phyloP scores from a whole-genome alignment of 2,888 invertebrate species.

The Nysson spinosus region DNA sequence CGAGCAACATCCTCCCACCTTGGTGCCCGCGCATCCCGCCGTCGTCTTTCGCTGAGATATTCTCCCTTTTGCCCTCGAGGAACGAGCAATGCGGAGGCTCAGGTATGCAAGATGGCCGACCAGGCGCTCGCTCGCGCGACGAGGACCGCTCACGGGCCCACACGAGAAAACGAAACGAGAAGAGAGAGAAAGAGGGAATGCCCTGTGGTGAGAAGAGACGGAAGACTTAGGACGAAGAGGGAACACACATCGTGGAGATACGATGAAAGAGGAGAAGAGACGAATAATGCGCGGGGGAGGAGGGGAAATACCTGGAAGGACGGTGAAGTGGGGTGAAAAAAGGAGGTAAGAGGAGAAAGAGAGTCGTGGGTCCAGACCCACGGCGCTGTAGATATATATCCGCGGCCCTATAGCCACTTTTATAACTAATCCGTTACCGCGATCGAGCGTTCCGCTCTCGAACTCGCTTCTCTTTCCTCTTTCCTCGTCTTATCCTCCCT shows the following conservation, averaged over 20 bases:
- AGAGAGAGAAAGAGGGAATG: slow-evolving; percentile 35
- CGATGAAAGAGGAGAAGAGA: slow-evolving; percentile 54
- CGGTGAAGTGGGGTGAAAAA: slow-evolving; percentile 35
- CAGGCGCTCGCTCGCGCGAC: slow-evolving; percentile 52
- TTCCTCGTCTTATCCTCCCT: slow-evolving; percentile 11
- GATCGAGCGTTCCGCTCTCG: slow-evolving; percentile 60
- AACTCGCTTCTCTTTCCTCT: slow-evolving; percentile 9
- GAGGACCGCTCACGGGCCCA: slow-evolving; percentile 43
- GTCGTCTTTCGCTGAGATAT: slow-evolving; percentile 72
- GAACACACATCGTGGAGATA: slow-evolving; percentile 5
- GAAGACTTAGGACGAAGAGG: slow-evolving; percentile 14
- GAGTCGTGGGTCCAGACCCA: slow-evolving; percentile 53
- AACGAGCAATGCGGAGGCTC: slow-evolving; percentile 77
- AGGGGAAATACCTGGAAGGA: slow-evolving; percentile 51
- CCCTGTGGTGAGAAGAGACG: slow-evolving; percentile 8
- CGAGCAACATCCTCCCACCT: slow-evolving; percentile 57
- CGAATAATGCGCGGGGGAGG: slow-evolving; percentile 72
- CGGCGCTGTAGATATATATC: slow-evolving; percentile 54
- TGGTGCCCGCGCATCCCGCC: slow-evolving; percentile 66
- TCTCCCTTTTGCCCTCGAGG: slow-evolving; percentile 78
- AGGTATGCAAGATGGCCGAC: slow-evolving; percentile 79
- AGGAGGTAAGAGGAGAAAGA: slow-evolving; percentile 38
- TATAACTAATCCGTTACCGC: slow-evolving; percentile 74
- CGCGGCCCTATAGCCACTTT: slow-evolving; percentile 65
- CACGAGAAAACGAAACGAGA: slow-evolving; percentile 8